Evolutionary conservation across 2,113 vertebrate species (phyloP), one percentile per base, ranked within the genome.

Genomic region (Solea solea): DNA sequence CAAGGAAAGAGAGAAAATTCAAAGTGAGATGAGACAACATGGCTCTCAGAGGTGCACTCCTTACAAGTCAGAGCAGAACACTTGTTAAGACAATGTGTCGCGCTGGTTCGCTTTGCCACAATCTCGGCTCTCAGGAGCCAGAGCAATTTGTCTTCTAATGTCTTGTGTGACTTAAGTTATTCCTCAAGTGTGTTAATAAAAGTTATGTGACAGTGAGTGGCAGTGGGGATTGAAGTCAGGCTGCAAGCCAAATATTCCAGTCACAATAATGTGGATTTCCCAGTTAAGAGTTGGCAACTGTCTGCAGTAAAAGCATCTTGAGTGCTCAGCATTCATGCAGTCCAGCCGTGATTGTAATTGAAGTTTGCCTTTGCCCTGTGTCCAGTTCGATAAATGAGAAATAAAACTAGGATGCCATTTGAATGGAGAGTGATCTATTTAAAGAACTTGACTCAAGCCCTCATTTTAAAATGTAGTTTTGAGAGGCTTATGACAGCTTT

Each of bases 161-260:
- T 83, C 55, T 79, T 73, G 40, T 59, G 50, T 46, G 57, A 52
- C 64, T 81, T 78, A 80, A 82, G 79, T 80, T 73, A 86, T 83
- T 83, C 57, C 73, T 78, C 49, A 69, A 73, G 73, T 80, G 69
- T 69, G 73, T 83, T 79, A 80, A 84, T 86, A 88, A 80, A 74
- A 82, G 73, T 84, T 75, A 83, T 76, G 75, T 85, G 85, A 82
- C 80, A 77, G 80, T 85, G 79, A 78, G 69, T 76, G 79, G 63
- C 74, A 15, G 46, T 27, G 63, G 64, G 69, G 69, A 74, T 76
- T 61, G 53, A 81, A 66, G 68, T 75, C 14, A 0, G 73, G 70
- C 75, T 55, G 5, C 2, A 45, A 71, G 82, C 87, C 83, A 85
- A 69, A 82, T 80, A 77, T 85, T 76, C 74, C 72, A 72, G 49